Evolutionary conservation across 37 sponge, comb jelly and placozoan species (phyloP).

Genomic region (Mnemiopsis leidyi): DNA sequence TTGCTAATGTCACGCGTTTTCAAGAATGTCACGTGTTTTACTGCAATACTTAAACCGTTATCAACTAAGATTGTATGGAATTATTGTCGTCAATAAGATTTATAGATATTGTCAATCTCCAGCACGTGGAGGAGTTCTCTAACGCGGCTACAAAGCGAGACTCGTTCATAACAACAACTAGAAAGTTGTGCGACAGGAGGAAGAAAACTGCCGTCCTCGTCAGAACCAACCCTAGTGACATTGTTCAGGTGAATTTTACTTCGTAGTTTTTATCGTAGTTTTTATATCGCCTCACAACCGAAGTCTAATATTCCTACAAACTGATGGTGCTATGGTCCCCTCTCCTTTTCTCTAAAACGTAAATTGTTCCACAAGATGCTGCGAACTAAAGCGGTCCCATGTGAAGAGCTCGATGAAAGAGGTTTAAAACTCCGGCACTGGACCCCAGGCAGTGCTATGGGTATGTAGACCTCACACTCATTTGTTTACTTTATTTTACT

Average conservation of each 20-base stretch:
- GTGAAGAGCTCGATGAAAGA: not conserved
- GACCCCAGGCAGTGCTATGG: not conserved
- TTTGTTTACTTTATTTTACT: too few species aligned
- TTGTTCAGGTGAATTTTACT: not conserved
- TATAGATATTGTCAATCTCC: too few species aligned
- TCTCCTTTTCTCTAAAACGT: too few species aligned
- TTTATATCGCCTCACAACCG: too few species aligned
- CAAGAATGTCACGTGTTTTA: not conserved
- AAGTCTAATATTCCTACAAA: too few species aligned
- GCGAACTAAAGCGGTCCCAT: not conserved
- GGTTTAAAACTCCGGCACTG: not conserved
- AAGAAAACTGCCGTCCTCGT: conserved; percentile 21
- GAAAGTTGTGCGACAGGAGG: not conserved
- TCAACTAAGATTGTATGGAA: too few species aligned
- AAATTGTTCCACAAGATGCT: not conserved
- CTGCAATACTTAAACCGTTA: too few species aligned
- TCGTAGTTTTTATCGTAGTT: too few species aligned
- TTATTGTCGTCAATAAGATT: too few species aligned
- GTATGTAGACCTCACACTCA: too few species aligned
- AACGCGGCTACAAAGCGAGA: not conserved
- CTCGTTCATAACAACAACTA: not conserved
- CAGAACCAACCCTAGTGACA: not conserved
- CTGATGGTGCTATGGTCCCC: too few species aligned
- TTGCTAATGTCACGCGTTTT: not conserved
- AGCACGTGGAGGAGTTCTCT: conserved; percentile 18